Conservation (phyloP, 2,888 invertebrate genomes). For the Euclidia mi region DNA sequence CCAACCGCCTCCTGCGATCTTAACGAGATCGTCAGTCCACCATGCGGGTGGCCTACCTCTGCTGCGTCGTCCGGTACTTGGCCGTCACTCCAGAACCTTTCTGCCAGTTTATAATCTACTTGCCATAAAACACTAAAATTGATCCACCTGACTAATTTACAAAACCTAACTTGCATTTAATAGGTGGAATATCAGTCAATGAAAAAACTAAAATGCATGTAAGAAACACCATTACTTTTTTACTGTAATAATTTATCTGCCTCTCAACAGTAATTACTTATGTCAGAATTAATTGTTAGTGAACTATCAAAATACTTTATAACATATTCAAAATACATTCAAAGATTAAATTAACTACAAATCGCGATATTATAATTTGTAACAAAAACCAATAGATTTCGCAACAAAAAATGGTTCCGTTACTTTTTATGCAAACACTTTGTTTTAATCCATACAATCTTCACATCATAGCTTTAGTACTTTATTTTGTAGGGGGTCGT, state of each 20-base stretch:
- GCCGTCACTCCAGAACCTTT: no score
- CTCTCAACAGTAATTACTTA: constrained; percentile 1
- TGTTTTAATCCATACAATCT: constrained; percentile 53
- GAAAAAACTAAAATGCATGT: no score
- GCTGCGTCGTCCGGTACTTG: no score
- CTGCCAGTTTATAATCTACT: no score
- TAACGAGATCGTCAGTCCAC: no score
- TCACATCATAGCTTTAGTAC: constrained; percentile 51
- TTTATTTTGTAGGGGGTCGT: constrained; percentile 34
- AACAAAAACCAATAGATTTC: constrained; percentile 35
- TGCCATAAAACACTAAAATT: no score
- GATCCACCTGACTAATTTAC: no score
- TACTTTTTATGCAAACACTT: constrained; percentile 53
- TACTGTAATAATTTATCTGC: background rate
- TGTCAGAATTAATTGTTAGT: constrained; percentile 1
- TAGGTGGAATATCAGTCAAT: no score
- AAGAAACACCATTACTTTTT: background rate
- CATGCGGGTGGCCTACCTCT: no score
- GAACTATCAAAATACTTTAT: constrained; percentile 6
- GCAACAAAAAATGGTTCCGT: constrained; percentile 35
- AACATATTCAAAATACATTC: constrained; percentile 2
- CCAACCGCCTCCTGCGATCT: no score
- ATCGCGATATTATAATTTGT: constrained; percentile 13
- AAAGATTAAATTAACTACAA: constrained; percentile 10
- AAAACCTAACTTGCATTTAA: no score